phyloP scores from a whole-genome alignment of 1,140 invertebrate species.

The Ceratosolen solmsi region DNA sequence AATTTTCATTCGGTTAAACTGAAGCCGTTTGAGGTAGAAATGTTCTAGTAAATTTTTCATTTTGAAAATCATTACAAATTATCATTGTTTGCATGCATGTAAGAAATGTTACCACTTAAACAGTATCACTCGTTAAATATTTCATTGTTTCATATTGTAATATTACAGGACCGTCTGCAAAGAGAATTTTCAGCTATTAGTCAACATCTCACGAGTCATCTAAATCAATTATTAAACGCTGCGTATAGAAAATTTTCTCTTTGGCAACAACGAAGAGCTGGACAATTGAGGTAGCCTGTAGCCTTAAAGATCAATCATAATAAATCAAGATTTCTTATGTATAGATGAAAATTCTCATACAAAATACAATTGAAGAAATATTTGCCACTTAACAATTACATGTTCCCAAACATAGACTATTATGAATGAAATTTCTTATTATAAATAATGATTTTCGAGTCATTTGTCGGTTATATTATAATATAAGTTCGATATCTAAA shows the following conservation, averaged over 20 bases:
- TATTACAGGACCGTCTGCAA: conserved; percentile 81
- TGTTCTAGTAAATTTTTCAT: background rate
- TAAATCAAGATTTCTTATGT: conserved; percentile 50
- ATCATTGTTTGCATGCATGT: no score
- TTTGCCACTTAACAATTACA: conserved; percentile 20
- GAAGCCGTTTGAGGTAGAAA: conserved; percentile 85
- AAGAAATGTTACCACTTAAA: no score
- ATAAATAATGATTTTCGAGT: conserved; percentile 24
- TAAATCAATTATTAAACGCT: conserved; percentile 87
- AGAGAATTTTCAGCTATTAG: conserved; percentile 85
- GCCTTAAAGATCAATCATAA: conserved; percentile 44
- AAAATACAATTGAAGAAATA: conserved; percentile 2
- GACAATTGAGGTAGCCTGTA: conserved; percentile 78
- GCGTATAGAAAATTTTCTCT: conserved; percentile 87
- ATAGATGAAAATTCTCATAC: conserved; percentile 62
- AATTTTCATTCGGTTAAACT: conserved; percentile 90
- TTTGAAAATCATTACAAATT: background rate
- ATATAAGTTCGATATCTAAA: background rate
- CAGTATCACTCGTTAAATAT: no score
- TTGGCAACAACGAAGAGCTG: conserved; percentile 87
- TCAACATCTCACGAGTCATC: conserved; percentile 87
- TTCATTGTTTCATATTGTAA: no score
- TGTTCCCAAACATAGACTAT: background rate
- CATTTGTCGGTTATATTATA: background rate
- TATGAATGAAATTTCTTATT: background rate